Conservation (phyloP, 2,888 invertebrate species). For the Disparrhopalites patrizii region DNA sequence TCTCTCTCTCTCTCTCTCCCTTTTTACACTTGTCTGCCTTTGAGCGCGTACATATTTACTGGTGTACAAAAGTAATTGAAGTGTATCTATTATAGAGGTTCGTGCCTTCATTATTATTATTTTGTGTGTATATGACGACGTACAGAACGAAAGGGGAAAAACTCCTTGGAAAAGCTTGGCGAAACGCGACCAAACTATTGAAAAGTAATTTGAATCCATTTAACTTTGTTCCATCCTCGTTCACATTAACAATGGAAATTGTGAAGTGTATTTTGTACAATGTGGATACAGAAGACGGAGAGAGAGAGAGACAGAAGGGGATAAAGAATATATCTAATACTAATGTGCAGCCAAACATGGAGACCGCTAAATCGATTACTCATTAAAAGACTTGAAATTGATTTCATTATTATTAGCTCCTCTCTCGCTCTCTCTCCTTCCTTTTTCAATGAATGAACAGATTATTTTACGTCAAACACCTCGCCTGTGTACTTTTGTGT, state of each 20-base stretch:
- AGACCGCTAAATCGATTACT: neutral
- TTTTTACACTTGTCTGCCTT: neutral
- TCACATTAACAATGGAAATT: constrained; percentile 6
- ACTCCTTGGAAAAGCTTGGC: too few species aligned
- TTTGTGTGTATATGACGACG: too few species aligned
- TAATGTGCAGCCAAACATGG: neutral
- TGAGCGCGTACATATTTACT: neutral
- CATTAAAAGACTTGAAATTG: neutral
- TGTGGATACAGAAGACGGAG: neutral
- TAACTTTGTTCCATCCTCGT: neutral
- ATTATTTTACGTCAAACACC: neutral
- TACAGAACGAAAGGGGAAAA: too few species aligned
- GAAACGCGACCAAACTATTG: neutral
- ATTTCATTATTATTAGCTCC: constrained; percentile 8
- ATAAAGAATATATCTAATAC: neutral
- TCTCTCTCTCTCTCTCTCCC: too few species aligned
- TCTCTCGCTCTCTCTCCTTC: neutral
- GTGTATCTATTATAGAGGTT: neutral
- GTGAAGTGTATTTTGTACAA: neutral
- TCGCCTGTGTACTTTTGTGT: too few species aligned
- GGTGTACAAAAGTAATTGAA: neutral
- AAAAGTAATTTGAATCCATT: constrained; percentile 1
- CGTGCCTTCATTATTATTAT: neutral
- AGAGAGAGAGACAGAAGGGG: neutral
- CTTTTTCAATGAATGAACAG: neutral